Base-by-base conservation (phyloP, 2,888 invertebrate species). In the Eulithis testata region DNA sequence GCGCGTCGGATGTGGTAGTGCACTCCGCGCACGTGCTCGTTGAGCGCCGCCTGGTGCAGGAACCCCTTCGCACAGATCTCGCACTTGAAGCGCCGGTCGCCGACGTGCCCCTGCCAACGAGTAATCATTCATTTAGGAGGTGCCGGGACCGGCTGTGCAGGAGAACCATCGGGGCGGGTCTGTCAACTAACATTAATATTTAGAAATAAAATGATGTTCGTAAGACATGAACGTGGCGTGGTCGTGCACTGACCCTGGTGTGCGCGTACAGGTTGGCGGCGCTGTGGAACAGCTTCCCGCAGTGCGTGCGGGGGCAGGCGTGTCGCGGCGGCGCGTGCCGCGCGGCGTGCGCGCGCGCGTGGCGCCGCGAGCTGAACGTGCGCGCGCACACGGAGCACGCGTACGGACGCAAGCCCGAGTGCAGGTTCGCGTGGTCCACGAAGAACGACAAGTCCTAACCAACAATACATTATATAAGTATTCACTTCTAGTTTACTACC, bases 1-100 rank as follows among this genome's bases (percentile, higher is more conserved):
- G 49, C 21, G 9, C 49, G 49, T 21, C 59, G 59, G 14, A 72
- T 66, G 45, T 72, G 72, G n/a, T 70, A 59, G 40, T 72, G 72
- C 14, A 66, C 55, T 3, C 68, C 65, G 8, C 64, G 21, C 5
- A 68, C 64, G 54, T 68, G 67, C 40, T 64, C 67, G 51, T 61
- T 61, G 4, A 68, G 54, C 45, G 67, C 57, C 0, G 64, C 67
- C 1, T 50, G 50, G 54, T 68, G 64, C 8, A 68, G 61, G 61
- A 68, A 68, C 7, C 64, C 64, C 11, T 68, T 68, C 11, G 27
- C 12, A 43, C 67, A 68, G 36, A 68, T 64, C 11, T 68, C 67
- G 58, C 67, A 68, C 31, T 64, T 64, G 55, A 64, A 68, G 31
- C 67, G 67, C 11, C 67, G 64, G 54, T 68, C 64, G 40, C 67